Percentiles rank a stretch among this genome's conserved stretches.
phyloP scores from a whole-genome alignment of 2,888 invertebrate genomes.

The Aphidius colemani region DNA sequence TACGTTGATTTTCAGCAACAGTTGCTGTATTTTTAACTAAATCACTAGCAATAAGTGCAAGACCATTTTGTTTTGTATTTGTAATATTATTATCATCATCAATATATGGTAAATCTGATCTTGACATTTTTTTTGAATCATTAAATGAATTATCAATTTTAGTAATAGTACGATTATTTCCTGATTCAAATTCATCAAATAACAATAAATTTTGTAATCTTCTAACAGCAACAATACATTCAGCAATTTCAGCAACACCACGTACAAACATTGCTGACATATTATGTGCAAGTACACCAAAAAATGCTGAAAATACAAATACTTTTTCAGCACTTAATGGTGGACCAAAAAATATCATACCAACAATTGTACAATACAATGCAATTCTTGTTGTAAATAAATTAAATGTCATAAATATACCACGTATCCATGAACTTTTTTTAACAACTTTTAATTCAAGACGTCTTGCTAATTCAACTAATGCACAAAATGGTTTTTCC shows the following conservation, averaged over 20 bases:
- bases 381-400: slow-evolving; percentile 82
- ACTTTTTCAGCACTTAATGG: slow-evolving; percentile 72
- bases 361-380: slow-evolving; percentile 74
- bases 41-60: slow-evolving; percentile 49
- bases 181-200: slow-evolving; percentile 54
- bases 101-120: slow-evolving; percentile 49
- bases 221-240: slow-evolving; percentile 62
- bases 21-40: slow-evolving; percentile 41
- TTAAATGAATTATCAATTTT: background rate
- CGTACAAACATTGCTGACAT: slow-evolving; percentile 66
- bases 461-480: slow-evolving; percentile 67
- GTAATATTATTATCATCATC: slow-evolving; percentile 43
- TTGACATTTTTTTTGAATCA: slow-evolving; percentile 31
- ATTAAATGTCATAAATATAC: slow-evolving; percentile 75
- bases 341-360: slow-evolving; percentile 70
- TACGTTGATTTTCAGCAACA: slow-evolving; percentile 33
- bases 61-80: slow-evolving; percentile 51
- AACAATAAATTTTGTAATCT: slow-evolving; percentile 59
- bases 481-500: slow-evolving; percentile 72
- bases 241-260: slow-evolving; percentile 65
- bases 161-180: slow-evolving; percentile 26
- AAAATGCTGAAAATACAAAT: slow-evolving; percentile 65
- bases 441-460: slow-evolving; percentile 64
- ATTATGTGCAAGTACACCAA: slow-evolving; percentile 63
- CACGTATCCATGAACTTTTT: slow-evolving; percentile 69